phyloP scores from a whole-genome alignment of 2,797 vertebrate species.

The Clamator glandarius region DNA sequence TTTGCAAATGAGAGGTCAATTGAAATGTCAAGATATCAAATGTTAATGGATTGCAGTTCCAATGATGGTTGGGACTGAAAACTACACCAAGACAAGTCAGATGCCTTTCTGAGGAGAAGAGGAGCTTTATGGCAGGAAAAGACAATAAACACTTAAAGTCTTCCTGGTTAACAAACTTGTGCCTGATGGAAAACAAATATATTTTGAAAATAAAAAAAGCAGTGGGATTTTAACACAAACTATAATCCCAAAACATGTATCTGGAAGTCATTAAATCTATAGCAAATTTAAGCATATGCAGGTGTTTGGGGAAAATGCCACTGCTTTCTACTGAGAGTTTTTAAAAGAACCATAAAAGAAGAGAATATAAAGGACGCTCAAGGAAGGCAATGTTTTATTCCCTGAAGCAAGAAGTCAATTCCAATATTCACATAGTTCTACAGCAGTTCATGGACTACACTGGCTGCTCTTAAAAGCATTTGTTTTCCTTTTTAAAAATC shows the following conservation, averaged over 20 bases:
- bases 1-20: constrained; percentile 73
- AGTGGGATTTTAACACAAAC: neutral
- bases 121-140: constrained; percentile 52
- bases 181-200: constrained; percentile 24
- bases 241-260: constrained; percentile 13
- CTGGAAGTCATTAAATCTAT: constrained; percentile 36
- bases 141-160: constrained; percentile 42
- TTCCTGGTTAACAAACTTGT: constrained; percentile 35
- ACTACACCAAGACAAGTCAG: constrained; percentile 42
- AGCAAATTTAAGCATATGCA: constrained; percentile 35
- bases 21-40: constrained; percentile 69
- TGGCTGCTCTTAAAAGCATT: neutral
- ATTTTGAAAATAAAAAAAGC: constrained; percentile 44
- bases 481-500: neutral
- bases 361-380: constrained; percentile 16
- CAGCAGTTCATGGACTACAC: neutral
- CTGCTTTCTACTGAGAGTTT: constrained; percentile 41
- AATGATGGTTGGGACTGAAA: constrained; percentile 42
- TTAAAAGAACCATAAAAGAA: constrained; percentile 13
- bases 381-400: constrained; percentile 42
- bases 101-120: constrained; percentile 44
- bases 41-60: constrained; percentile 67
- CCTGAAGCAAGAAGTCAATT: constrained; percentile 46
- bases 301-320: constrained; percentile 34
- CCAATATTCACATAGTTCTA: constrained; percentile 35